Base-by-base conservation (phyloP, 1,140 invertebrate genomes). In the Ostrea denselamellosa region DNA sequence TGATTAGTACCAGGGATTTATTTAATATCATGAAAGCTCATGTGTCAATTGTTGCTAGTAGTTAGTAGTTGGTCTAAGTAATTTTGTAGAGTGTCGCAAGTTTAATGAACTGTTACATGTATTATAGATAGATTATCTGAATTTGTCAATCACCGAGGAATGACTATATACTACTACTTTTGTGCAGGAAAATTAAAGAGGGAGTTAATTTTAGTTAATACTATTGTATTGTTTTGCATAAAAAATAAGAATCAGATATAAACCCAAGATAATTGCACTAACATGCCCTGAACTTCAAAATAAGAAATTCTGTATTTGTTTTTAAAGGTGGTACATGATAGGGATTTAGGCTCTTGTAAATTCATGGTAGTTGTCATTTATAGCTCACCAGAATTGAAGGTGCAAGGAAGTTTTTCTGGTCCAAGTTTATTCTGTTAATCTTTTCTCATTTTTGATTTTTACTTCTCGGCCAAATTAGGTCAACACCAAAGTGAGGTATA, bases 21-120 rank as follows among this genome's bases (percentile, higher is more conserved):
- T 77, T 77, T 34, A 77, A 77, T 25, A 9, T 77, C 28, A 77
- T 34, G 68, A 28, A 77, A 77, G 68, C 68, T 77, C 8, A 28
- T 71, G 22, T 28, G 8, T 77, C 28, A 77, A 77, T 77, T n/a
- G n/a, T n/a, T n/a, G n/a, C n/a, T n/a, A 71, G 28, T 71, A 12
- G 68, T 10, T 77, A 77, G 25, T 28, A 25, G 8, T 77, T 77
- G 25, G 8, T 25, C 25, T 34, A 9, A 34, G 14, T 34, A 34
- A 77, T 25, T 22, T 25, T 34, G 9, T 17, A 19, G 68, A 34
- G 14, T 28, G 8, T 25, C 28, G 68, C 25, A 77, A 77, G 22
- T 44, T 25, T 28, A 28, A 77, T 34, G 25, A 25, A 25, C 25
- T 34, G 28, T 77, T 28, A 25, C 22, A 14, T 28, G 68, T 14